Percentiles rank a stretch among this genome's conserved stretches.
phyloP scores from a whole-genome alignment of 2,888 invertebrate species.

The Koerneria pararmatus region DNA sequence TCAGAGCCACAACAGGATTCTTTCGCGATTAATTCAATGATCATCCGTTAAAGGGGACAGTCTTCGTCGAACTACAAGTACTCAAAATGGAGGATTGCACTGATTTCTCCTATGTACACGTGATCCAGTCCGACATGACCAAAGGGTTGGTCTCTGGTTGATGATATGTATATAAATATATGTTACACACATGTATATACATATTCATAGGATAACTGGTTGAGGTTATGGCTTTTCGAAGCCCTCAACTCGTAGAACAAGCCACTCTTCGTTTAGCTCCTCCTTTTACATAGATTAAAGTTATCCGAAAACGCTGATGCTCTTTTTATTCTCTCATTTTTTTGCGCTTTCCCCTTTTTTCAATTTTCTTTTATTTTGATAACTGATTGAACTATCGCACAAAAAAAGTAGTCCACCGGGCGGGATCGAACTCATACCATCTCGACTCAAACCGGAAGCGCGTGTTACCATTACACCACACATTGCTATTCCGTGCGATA shows the following conservation, averaged over 20 bases:
- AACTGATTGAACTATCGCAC: no score
- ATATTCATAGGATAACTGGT: not conserved
- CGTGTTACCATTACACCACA: no score
- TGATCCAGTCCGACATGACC: not conserved
- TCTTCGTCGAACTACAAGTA: conserved; percentile 14
- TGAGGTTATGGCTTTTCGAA: not conserved
- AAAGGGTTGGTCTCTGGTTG: not conserved
- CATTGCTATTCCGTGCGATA: no score
- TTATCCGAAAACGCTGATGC: not conserved
- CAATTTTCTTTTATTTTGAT: no score
- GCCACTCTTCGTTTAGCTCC: not conserved
- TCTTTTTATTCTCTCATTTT: no score
- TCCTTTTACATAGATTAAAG: conserved; percentile 4
- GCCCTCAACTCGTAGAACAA: not conserved
- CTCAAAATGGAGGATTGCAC: not conserved
- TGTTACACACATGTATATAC: not conserved
- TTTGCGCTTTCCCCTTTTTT: no score
- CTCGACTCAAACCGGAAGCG: no score
- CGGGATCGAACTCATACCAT: no score
- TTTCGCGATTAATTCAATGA: no score
- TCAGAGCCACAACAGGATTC: no score
- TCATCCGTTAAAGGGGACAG: conserved; percentile 16
- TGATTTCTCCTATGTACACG: conserved; percentile 10
- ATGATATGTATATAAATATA: no score
- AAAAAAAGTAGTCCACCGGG: no score